These are phyloP conservation scores for Syritta pipiens DNA, from an alignment of 2,888 invertebrate species.

Conservation along the genomic window DNA sequence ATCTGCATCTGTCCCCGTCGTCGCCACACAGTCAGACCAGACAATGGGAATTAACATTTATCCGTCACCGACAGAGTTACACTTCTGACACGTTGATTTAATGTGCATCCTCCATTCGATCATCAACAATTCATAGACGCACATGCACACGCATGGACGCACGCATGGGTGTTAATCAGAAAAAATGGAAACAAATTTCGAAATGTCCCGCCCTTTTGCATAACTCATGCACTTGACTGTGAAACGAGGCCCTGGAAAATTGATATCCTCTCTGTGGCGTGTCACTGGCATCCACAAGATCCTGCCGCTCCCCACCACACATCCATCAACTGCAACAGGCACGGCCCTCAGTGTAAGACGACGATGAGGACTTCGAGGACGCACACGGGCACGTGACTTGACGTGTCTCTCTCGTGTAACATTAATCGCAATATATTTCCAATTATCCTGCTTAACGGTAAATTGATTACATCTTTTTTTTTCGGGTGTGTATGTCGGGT, in stretches of 20 bases:
- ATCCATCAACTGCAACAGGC: slow-evolving; percentile 38
- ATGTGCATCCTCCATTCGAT: slow-evolving; percentile 32
- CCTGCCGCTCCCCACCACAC: neutral
- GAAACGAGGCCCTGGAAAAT: slow-evolving; percentile 5
- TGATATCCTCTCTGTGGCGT: slow-evolving; percentile 14
- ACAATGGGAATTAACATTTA: slow-evolving; percentile 51
- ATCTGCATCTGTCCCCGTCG: slow-evolving; percentile 16
- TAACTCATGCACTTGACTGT: too few species aligned
- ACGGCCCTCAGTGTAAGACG: neutral
- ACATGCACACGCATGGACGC: neutral
- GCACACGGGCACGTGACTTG: slow-evolving; percentile 62
- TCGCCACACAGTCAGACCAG: slow-evolving; percentile 9
- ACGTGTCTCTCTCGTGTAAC: slow-evolving; percentile 68
- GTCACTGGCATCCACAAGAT: slow-evolving; percentile 22
- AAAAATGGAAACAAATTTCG: slow-evolving; percentile 9
- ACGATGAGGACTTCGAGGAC: slow-evolving; percentile 19
- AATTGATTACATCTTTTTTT: slow-evolving; percentile 60
- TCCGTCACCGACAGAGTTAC: slow-evolving; percentile 49
- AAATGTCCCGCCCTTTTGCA: too few species aligned
- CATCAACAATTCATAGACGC: slow-evolving; percentile 41
- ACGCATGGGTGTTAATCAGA: neutral
- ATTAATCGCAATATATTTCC: slow-evolving; percentile 69
- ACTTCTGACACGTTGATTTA: slow-evolving; percentile 64
- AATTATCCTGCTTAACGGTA: slow-evolving; percentile 66
- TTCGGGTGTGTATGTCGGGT: slow-evolving; percentile 8